Base-by-base conservation (phyloP, 1,140 invertebrate genomes). In the Laupala kohalensis region DNA sequence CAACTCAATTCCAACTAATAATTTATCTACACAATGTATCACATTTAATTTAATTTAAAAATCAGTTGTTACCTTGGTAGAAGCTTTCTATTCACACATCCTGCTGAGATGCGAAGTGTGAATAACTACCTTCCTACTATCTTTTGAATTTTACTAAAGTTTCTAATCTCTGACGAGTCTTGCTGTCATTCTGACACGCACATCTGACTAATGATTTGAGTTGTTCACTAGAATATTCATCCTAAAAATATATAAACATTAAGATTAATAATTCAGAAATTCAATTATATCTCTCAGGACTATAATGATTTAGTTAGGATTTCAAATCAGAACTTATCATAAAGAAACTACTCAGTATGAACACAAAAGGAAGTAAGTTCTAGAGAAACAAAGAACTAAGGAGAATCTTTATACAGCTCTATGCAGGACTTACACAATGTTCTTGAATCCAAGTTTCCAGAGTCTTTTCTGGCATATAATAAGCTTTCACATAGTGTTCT, bases 161-260 rank as follows among this genome's bases (percentile, higher is more conserved):
- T 0, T 89, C 82, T 69, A 97, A 80, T 75, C 88, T 87, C 79
- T 95, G 93, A 37, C 88, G 86, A 27, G 89, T 87, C 78, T 93
- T 94, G 79, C 95, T 96, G 78, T 92, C 92, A 74, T 92, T 91
- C 76, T 95, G 92, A 79, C 91, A 93, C 0, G 92, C 89, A 76
- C 92, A 95, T 75, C 88, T 89, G 3, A 98, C 87, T 24, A 99
- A 83, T 64, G 92, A 89, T 37, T 87, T 82, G 53, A 98, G 79
- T 83, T 98, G 96, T 74, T 93, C 94, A 19, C 85, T 82, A 0
- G 93, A 92, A 83, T 98, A 99, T 79, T 96, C 93, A 81, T 91
- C 75, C 64, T 84, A 28, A 69, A 69, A 69, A 62, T 72, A 12
- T 63, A n/a, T 53, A 9, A 69, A 27, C 6, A 70, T 70, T 24